These are phyloP conservation scores for Kryphioiulus occultus DNA, from an alignment of 2,888 invertebrate genomes.

Conservation along the genomic window DNA sequence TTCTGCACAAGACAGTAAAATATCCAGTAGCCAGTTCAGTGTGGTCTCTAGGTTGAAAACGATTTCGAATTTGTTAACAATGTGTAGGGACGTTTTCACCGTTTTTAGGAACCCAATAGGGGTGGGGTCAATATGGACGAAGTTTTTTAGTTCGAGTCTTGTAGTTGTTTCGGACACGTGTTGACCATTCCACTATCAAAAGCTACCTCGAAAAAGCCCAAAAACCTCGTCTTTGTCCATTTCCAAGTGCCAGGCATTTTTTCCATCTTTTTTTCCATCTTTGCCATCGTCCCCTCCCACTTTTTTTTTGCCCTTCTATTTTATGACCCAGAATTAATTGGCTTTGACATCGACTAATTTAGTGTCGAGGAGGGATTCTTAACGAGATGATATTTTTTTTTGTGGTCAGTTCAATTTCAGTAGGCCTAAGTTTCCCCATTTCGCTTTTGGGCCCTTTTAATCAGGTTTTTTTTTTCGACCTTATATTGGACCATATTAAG, in stretches of 20 bases:
- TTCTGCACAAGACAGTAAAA: not conserved
- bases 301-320: not conserved
- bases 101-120: no score
- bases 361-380: constrained; percentile 39
- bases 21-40: no score
- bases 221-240: not conserved
- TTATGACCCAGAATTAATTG: constrained; percentile 23
- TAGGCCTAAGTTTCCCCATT: not conserved
- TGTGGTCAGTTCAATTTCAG: not conserved
- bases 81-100: no score
- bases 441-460: not conserved
- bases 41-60: no score
- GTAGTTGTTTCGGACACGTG: constrained; percentile 11
- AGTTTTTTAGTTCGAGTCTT: not conserved
- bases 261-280: not conserved
- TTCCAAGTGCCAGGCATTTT: not conserved
- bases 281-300: not conserved
- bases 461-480: not conserved
- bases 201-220: not conserved
- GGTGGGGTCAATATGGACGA: not conserved
- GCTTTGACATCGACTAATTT: constrained; percentile 39
- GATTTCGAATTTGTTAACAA: no score
- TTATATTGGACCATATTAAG: not conserved
- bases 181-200: not conserved
- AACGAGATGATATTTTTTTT: constrained; percentile 3